Base-by-base conservation (phyloP, 2,888 invertebrate species). In the Pterobdella sp. region DNA sequence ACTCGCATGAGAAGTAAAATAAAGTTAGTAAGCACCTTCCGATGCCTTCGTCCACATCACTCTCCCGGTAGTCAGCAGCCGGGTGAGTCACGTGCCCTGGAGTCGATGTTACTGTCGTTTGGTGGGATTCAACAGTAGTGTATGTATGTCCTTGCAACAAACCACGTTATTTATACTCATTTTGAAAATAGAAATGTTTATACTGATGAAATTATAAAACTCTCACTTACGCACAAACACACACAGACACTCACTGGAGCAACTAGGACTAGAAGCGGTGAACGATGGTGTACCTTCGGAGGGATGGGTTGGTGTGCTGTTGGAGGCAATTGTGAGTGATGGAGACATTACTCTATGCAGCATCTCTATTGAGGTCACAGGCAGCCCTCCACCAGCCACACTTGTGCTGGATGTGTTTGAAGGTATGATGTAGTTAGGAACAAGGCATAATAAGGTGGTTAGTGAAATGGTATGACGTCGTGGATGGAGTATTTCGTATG, bases 241-340 rank as follows among this genome's bases (percentile, higher is more conserved):
- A 42, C 49, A 42, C 7, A 42, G 10, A 42, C 49, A 65, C 64
- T 82, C 82, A 79, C 82, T 82, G 77, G 80, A 81, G 78, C 80
- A 80, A 80, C 85, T 85, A 73, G 93, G 93, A 85, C 94, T 94
- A 80, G 94, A 95, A 85, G 94, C 93, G 56, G 95, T 95, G 86
- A 93, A 95, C 83, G 94, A 94, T 75, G 95, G 95, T 78, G 95
- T 95, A 80, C 95, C 95, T 87, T 83, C 83, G 37, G 95, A 95
- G 68, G 95, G 95, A 92, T 94, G 95, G 64, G 95, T 95, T n/a
- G 95, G 94, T 56, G 95, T 95, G 1, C 84, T 83, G n/a, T 83
- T 83, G 14, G 84, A 81, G 67, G 71, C 71, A 22, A 71, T 31
- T 22, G 65, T 26, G 32, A 29, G 67, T 0, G 68, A 67, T 4